Conservation (phyloP, 2,888 invertebrate genomes). For the Cataglyphis livida region DNA sequence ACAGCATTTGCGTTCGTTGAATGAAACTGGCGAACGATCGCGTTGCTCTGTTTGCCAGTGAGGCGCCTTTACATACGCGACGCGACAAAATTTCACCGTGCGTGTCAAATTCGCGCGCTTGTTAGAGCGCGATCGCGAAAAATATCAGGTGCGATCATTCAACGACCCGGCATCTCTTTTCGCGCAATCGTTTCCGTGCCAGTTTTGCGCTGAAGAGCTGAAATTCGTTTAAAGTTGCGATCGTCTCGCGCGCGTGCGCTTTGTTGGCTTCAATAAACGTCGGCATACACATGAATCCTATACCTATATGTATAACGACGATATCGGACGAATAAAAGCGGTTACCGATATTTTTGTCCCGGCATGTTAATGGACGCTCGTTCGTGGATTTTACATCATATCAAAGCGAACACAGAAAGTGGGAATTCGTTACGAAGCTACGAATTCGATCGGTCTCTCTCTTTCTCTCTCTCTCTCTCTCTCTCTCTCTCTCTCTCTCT, state of each 20-base stretch:
- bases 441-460: conserved; percentile 2
- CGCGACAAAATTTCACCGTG: conserved; percentile 14
- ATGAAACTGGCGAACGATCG: conserved; percentile 28
- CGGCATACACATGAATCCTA: background rate
- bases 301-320: background rate
- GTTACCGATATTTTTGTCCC: conserved; percentile 37
- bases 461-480: background rate
- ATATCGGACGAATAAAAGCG: conserved; percentile 29
- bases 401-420: background rate
- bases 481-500: conserved; percentile 7
- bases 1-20: conserved; percentile 39
- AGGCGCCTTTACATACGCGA: conserved; percentile 25
- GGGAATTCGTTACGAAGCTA: conserved; percentile 20
- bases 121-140: conserved; percentile 32
- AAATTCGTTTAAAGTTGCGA: conserved; percentile 51
- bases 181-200: conserved; percentile 47
- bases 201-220: conserved; percentile 37
- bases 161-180: background rate
- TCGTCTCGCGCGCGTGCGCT: conserved; percentile 29
- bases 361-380: conserved; percentile 32
- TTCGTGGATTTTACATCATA: conserved; percentile 10
- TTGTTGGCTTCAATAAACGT: conserved; percentile 26
- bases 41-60: conserved; percentile 12
- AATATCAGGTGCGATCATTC: conserved; percentile 23
- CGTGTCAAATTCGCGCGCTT: conserved; percentile 25